Evolutionary conservation across 2,888 invertebrate species (phyloP).

Genomic region (Drosophila algonquin): DNA sequence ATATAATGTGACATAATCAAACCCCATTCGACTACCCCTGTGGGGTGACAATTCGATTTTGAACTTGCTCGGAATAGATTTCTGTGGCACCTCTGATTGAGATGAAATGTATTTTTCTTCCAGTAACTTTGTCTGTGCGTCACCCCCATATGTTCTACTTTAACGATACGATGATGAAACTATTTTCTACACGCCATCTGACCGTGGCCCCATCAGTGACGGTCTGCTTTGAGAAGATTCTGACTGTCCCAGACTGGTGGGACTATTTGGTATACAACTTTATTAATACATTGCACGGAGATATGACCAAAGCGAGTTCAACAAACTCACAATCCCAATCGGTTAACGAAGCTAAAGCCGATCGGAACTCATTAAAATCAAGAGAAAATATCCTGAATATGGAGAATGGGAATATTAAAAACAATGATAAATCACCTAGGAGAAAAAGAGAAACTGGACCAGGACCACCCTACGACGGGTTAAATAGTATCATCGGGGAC

Average conservation of each 20-base stretch:
- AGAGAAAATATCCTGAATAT: not conserved
- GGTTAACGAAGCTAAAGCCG: not conserved
- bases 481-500: too few relatives aligned
- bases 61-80: too few relatives aligned
- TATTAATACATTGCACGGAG: constrained; percentile 62
- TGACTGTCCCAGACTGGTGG: constrained; percentile 73
- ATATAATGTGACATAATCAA: too few relatives aligned
- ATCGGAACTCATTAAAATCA: not conserved
- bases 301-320: constrained; percentile 22
- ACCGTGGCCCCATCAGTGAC: constrained; percentile 52
- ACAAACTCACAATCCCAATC: not conserved
- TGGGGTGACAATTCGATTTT: too few relatives aligned
- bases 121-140: constrained; percentile 65
- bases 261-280: constrained; percentile 60
- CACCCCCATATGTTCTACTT: constrained; percentile 70
- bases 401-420: too few relatives aligned
- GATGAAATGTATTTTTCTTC: not conserved
- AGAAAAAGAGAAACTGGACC: not conserved
- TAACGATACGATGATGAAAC: constrained; percentile 62
- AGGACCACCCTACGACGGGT: not conserved
- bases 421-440: not conserved
- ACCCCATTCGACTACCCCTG: too few relatives aligned
- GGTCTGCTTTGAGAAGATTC: constrained; percentile 54
- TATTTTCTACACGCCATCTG: constrained; percentile 57
- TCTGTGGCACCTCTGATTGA: too few relatives aligned